Evolutionary conservation across 2,888 invertebrate species (phyloP).

Genomic region (Prosopocoilus inquinatus): DNA sequence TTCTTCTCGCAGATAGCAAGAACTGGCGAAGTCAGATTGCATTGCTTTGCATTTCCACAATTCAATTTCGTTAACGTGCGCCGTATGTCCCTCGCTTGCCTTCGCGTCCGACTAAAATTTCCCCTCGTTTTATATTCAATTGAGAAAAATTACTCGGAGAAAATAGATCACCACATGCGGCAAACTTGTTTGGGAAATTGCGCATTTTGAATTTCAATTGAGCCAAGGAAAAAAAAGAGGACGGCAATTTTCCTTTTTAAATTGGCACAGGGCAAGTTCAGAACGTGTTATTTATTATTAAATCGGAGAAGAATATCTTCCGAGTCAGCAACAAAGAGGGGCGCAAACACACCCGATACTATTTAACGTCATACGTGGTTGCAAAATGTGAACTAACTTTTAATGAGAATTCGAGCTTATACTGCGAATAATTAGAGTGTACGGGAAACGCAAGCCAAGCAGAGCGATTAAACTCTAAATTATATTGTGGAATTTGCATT

Average conservation of each 20-base stretch:
- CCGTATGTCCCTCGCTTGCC: slow-evolving; percentile 6
- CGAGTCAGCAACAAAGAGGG: slow-evolving; percentile 1
- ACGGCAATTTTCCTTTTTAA: too few species aligned
- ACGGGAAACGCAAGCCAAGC: slow-evolving; percentile 10
- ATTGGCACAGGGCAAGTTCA: too few species aligned
- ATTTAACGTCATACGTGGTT: slow-evolving; percentile 10
- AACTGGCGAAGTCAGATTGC: slow-evolving; percentile 26
- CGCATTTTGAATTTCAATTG: neutral
- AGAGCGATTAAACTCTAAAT: neutral
- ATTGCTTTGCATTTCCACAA: slow-evolving; percentile 29
- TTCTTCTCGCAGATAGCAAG: slow-evolving; percentile 18
- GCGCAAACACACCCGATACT: slow-evolving; percentile 13
- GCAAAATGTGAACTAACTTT: slow-evolving; percentile 11
- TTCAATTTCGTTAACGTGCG: slow-evolving; percentile 25
- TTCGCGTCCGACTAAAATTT: neutral
- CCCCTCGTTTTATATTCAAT: slow-evolving; percentile 11
- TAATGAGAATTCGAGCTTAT: slow-evolving; percentile 16
- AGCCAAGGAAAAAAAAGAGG: neutral
- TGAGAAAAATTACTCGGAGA: slow-evolving; percentile 16
- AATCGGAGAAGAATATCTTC: too few species aligned
- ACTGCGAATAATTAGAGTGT: slow-evolving; percentile 13
- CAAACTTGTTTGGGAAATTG: neutral
- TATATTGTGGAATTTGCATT: neutral
- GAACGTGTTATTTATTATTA: too few species aligned
- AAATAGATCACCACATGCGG: slow-evolving; percentile 10